Evolutionary conservation across 2,113 vertebrate genomes (phyloP).

Genomic region (Nerophis ophidion): DNA sequence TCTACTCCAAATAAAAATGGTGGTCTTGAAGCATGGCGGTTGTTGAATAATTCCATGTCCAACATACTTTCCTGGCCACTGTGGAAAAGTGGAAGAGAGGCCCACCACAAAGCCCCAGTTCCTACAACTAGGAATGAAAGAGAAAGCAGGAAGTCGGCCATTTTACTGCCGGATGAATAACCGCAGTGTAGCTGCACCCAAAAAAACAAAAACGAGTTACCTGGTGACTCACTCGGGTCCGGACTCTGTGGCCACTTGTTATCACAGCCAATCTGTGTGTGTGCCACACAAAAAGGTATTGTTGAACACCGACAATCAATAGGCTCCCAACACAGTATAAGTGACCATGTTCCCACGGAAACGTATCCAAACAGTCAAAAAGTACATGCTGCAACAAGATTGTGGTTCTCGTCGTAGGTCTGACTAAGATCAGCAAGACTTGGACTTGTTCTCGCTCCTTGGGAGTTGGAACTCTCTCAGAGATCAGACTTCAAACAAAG

Average conservation of each 20-base stretch:
- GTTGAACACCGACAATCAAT: background rate
- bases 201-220: constrained; percentile 9
- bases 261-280: background rate
- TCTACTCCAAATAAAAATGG: constrained; percentile 2
- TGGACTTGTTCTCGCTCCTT: background rate
- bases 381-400: constrained; percentile 4
- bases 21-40: constrained; percentile 1
- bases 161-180: constrained; percentile 57
- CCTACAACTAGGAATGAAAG: constrained; percentile 21
- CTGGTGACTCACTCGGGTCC: constrained; percentile 46
- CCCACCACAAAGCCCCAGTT: constrained; percentile 17
- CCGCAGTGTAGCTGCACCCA: constrained; percentile 23
- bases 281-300: background rate
- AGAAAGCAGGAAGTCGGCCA: constrained; percentile 59
- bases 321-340: background rate
- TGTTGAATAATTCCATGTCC: constrained; percentile 3
- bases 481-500: background rate
- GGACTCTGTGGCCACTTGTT: background rate
- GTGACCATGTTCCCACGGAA: constrained; percentile 8
- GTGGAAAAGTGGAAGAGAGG: constrained; percentile 18
- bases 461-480: background rate
- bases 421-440: background rate
- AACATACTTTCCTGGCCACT: constrained; percentile 11
- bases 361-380: constrained; percentile 9
- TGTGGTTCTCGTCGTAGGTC: background rate